Evolutionary conservation across 2,797 vertebrate genomes (phyloP), one percentile per base, ranked within the genome.

Genomic region (Vultur gryphus): DNA sequence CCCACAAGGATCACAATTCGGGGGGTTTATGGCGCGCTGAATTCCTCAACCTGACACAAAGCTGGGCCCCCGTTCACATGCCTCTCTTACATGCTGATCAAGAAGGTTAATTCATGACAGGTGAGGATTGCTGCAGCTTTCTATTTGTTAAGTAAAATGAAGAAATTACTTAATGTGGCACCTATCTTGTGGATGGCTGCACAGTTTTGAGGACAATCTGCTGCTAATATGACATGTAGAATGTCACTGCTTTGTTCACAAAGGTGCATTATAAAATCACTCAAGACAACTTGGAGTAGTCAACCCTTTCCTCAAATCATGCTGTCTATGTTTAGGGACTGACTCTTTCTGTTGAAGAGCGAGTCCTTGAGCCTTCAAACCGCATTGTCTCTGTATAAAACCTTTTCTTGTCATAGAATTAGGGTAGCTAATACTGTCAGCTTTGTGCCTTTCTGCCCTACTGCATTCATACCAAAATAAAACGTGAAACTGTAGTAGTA

Each of bases 81-180:
- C 31, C 29, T 69, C 49, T 93, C 89, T 90, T 76, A 71, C 75
- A 52, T 15, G 9, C 67, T 92, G 75, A 91, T 94, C 84, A 69
- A 29, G 75, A 93, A 87, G n/a, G 54, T 51, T 86, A 88, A 57
- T 82, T 92, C 89, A n/a, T 21, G 62, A 71, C 89, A 96, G 96
- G 90, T 88, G 54, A 94, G 72, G 49, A 61, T 8, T 16, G 8
- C 46, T 62, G 79, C 20, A 35, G 44, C 39, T 88, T 81, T 73
- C 71, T 43, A 20, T 3, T 51, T 78, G 29, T 55, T 37, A 66
- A 88, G 51, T 18, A 77, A 75, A 91, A 92, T 35, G 28, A 85
- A 93, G 57, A 87, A 87, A 90, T 44, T 0, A 57, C 16, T 83
- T 71, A 13, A 77, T 9, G 23, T 59, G n/a, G 24, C 31, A 85